phyloP scores from a whole-genome alignment of 2,113 vertebrate species.

The Halichoerus grypus region DNA sequence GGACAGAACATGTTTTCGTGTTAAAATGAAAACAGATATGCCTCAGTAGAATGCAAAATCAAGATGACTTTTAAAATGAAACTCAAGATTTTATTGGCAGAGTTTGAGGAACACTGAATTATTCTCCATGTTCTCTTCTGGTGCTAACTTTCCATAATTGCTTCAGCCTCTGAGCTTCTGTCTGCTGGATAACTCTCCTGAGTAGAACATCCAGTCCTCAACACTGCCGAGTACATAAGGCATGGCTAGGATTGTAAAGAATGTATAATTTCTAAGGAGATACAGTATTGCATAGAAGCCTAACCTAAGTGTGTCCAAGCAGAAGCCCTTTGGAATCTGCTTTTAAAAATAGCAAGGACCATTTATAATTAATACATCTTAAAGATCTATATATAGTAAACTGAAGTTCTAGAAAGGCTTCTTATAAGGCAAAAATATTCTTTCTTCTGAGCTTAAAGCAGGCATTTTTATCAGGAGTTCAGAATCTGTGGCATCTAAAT shows the following conservation, averaged over 20 bases:
- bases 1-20: neutral
- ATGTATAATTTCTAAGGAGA: neutral
- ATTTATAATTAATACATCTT: slow-evolving; percentile 45
- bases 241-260: neutral
- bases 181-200: neutral
- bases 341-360: slow-evolving; percentile 52
- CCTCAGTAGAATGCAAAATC: slow-evolving; percentile 7
- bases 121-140: neutral
- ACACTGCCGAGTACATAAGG: neutral
- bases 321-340: slow-evolving; percentile 26
- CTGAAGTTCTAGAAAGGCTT: slow-evolving; percentile 29
- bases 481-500: slow-evolving; percentile 46
- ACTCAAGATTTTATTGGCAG: slow-evolving; percentile 45
- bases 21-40: neutral
- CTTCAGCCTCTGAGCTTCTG: neutral
- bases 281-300: neutral
- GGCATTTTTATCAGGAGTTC: slow-evolving; percentile 25
- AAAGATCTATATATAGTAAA: slow-evolving; percentile 43
- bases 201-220: neutral
- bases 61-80: slow-evolving; percentile 55
- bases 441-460: neutral
- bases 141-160: neutral
- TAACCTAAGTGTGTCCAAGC: neutral
- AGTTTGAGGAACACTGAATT: neutral
- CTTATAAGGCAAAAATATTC: neutral